Percentiles rank a stretch among this genome's conserved stretches.
Evolutionary conservation across 2,888 invertebrate species (phyloP).

Genomic region (Calephelis perditalis): DNA sequence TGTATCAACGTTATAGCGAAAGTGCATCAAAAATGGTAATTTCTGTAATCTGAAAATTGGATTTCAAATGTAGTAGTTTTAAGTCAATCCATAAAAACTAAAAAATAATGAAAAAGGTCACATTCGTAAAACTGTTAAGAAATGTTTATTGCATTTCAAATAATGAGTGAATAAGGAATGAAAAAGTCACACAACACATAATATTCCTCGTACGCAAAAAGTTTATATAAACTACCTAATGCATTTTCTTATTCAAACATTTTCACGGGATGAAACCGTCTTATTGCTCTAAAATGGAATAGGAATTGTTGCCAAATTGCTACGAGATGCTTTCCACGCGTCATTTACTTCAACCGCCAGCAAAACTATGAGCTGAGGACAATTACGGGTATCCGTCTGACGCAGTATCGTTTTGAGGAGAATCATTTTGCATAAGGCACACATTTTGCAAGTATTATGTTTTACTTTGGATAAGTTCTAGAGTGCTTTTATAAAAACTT

Average conservation of each 20-base stretch:
- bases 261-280: slow-evolving; percentile 42
- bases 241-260: slow-evolving; percentile 36
- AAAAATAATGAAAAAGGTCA: too few species aligned
- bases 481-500: background rate
- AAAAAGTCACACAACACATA: too few species aligned
- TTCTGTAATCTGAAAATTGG: too few species aligned
- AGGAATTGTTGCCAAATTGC: slow-evolving; percentile 70
- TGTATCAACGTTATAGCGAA: too few species aligned
- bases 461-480: too few species aligned
- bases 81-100: too few species aligned
- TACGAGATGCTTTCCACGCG: slow-evolving; percentile 60
- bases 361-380: slow-evolving; percentile 27
- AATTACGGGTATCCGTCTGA: slow-evolving; percentile 15
- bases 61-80: too few species aligned
- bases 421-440: slow-evolving; percentile 2
- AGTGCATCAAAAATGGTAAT: too few species aligned
- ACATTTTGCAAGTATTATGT: background rate
- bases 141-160: too few species aligned
- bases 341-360: slow-evolving; percentile 57
- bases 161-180: too few species aligned
- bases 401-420: slow-evolving; percentile 10
- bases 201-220: too few species aligned
- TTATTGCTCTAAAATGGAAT: slow-evolving; percentile 47
- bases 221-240: slow-evolving; percentile 1
- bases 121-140: too few species aligned